These are phyloP conservation scores for Anniella stebbinsi DNA, from an alignment of 2,797 vertebrate genomes.

Conservation along the genomic window DNA sequence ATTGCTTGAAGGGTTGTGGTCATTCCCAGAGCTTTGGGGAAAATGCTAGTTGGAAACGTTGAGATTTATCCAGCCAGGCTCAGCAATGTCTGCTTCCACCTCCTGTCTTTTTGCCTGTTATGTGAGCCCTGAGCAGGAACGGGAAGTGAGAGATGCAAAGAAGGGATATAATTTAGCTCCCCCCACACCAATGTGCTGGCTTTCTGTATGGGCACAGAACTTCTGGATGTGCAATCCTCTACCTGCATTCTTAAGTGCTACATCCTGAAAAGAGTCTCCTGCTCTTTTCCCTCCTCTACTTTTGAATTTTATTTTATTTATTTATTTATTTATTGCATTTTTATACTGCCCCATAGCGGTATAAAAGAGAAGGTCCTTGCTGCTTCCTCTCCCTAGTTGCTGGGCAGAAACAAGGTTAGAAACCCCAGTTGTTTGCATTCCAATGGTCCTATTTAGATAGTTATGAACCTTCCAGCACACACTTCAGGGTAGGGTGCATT, in stretches of 20 bases:
- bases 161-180: background rate
- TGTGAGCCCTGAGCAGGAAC: background rate
- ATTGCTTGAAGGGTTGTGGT: background rate
- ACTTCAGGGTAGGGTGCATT: background rate
- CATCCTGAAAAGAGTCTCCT: background rate
- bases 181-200: background rate
- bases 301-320: background rate
- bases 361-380: background rate
- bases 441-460: background rate
- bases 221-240: too few relatives aligned
- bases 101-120: background rate
- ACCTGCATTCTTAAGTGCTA: background rate
- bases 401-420: background rate
- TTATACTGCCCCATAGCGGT: too few relatives aligned
- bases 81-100: background rate
- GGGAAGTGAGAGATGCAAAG: background rate
- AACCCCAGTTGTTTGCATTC: background rate
- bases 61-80: background rate
- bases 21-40: background rate
- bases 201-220: background rate
- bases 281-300: background rate
- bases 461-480: background rate
- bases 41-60: background rate
- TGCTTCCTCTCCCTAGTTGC: background rate
- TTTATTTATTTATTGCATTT: too few relatives aligned